Conservation (phyloP, 1,140 invertebrate genomes). For the Leptinotarsa defecta region DNA sequence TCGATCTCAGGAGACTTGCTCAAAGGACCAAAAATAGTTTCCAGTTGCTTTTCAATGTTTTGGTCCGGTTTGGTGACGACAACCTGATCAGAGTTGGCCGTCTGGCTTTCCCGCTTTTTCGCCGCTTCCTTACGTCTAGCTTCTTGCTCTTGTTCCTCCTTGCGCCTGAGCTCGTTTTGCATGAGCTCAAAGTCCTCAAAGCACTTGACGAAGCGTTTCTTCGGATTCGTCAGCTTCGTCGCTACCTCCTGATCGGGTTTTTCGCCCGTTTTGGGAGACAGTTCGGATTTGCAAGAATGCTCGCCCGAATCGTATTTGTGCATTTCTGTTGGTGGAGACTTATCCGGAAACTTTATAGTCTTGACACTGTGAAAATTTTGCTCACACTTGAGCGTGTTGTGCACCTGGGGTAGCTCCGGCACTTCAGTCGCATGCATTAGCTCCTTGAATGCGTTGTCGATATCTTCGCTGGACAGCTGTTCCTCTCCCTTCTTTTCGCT, state of each 20-base stretch:
- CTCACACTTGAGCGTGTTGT: conserved; percentile 42
- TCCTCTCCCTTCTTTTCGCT: conserved; percentile 25
- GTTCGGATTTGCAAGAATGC: background rate
- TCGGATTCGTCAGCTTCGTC: conserved; percentile 51
- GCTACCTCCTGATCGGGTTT: conserved; percentile 36
- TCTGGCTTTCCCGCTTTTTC: background rate
- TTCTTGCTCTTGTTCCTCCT: conserved; percentile 27
- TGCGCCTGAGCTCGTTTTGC: conserved; percentile 14
- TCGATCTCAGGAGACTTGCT: background rate
- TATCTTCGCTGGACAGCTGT: conserved; percentile 50
- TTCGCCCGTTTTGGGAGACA: conserved; percentile 4
- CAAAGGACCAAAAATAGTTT: background rate
- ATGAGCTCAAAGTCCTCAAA: conserved; percentile 50
- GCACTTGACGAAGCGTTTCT: conserved; percentile 52
- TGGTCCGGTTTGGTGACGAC: background rate
- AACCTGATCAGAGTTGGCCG: background rate
- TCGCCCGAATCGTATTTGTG: background rate
- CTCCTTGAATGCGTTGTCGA: conserved; percentile 61
- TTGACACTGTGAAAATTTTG: conserved; percentile 51
- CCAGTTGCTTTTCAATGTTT: background rate
- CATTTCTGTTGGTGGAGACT: conserved; percentile 27
- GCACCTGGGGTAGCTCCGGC: conserved; percentile 58
- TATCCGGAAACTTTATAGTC: conserved; percentile 54
- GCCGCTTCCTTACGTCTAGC: background rate
- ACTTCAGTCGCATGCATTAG: conserved; percentile 62